Evolutionary conservation across 1,140 invertebrate genomes (phyloP).

Genomic region (Drosophila athabasca): DNA sequence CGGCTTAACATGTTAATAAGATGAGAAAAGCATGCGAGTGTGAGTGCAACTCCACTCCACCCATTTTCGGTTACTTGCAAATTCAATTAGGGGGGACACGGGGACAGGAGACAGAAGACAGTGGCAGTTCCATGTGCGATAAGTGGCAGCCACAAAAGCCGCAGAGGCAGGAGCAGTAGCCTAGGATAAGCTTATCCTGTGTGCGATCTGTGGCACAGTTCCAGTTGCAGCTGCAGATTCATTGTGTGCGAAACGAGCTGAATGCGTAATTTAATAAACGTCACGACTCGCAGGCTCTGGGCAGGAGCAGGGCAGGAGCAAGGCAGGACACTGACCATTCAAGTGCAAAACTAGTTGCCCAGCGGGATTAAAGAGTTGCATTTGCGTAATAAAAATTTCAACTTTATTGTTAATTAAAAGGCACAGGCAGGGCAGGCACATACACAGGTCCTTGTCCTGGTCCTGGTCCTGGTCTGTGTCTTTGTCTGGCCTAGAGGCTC

Average conservation of each 20-base stretch:
- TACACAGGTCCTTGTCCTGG: background rate
- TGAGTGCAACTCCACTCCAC: no score
- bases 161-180: constrained; percentile 26
- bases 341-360: constrained; percentile 45
- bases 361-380: constrained; percentile 6
- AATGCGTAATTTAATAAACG: constrained; percentile 75
- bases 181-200: constrained; percentile 49
- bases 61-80: constrained; percentile 32
- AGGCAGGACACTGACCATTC: constrained; percentile 43
- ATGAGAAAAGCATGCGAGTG: constrained; percentile 13
- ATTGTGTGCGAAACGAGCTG: constrained; percentile 73
- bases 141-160: constrained; percentile 63
- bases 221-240: constrained; percentile 51
- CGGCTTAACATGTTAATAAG: constrained; percentile 76
- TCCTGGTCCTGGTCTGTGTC: no score
- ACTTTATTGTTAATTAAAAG: constrained; percentile 82
- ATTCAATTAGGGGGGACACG: constrained; percentile 61
- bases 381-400: constrained; percentile 69
- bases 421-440: constrained; percentile 14
- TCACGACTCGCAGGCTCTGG: constrained; percentile 34
- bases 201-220: constrained; percentile 40
- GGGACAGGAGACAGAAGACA: background rate
- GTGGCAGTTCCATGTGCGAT: constrained; percentile 41
- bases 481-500: constrained; percentile 28
- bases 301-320: background rate